Conservation (phyloP, 2,113 vertebrate genomes). For the Eonycteris spelaea region DNA sequence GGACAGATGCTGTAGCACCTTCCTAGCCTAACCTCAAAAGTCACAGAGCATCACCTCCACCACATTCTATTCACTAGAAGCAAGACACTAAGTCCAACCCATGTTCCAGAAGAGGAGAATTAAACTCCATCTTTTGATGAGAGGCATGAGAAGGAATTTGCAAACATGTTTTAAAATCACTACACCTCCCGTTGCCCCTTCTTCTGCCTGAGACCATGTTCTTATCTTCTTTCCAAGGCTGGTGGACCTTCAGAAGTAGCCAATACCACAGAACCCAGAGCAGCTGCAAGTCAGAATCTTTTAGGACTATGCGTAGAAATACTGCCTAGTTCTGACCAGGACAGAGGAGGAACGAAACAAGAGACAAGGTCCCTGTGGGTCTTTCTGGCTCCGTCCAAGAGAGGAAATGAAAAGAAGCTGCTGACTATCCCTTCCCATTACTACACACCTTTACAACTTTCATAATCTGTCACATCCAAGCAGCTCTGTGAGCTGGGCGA, state of each 20-base stretch:
- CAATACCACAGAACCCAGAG: no score
- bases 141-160: neutral
- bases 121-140: neutral
- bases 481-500: neutral
- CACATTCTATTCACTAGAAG: neutral
- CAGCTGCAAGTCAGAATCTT: neutral
- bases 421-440: neutral
- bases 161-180: neutral
- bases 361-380: neutral
- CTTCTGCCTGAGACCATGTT: rapidly evolving
- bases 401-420: neutral
- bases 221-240: neutral
- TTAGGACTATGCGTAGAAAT: neutral
- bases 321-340: neutral
- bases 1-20: neutral
- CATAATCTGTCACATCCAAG: neutral
- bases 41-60: rapidly evolving
- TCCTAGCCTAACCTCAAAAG: neutral
- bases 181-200: neutral
- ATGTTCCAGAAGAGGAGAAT: neutral
- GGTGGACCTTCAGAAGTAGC: neutral
- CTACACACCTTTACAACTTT: neutral
- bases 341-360: neutral
- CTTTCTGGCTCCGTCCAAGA: neutral
- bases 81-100: no score